phyloP scores from a whole-genome alignment of 2,113 vertebrate species.

The Equus przewalskii region DNA sequence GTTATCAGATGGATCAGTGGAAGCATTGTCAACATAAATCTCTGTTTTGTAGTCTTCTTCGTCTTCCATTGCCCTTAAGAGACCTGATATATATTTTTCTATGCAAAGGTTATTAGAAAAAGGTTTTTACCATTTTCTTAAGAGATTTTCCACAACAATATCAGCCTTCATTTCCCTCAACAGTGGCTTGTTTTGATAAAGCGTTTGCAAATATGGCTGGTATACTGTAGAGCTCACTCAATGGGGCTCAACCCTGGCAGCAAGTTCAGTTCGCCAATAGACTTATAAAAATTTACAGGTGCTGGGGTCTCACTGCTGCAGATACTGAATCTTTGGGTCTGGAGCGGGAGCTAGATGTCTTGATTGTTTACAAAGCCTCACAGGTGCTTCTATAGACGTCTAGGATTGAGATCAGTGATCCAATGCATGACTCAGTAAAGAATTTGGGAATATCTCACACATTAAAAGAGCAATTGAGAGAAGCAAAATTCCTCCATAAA shows the following conservation, averaged over 20 bases:
- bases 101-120: constrained; percentile 51
- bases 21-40: neutral
- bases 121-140: constrained; percentile 64
- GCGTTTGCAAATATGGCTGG: constrained; percentile 63
- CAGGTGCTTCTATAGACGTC: neutral
- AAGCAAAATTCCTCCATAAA: constrained; percentile 24
- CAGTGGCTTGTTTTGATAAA: constrained; percentile 61
- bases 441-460: neutral
- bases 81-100: constrained; percentile 39
- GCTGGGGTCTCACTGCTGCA: neutral
- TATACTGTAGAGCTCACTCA: constrained; percentile 29
- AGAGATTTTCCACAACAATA: constrained; percentile 57
- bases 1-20: constrained; percentile 16
- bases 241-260: constrained; percentile 7
- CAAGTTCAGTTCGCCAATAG: constrained; percentile 34
- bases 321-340: neutral
- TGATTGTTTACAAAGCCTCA: constrained; percentile 27
- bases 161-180: constrained; percentile 62
- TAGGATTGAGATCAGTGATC: neutral
- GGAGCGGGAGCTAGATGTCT: neutral
- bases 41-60: constrained; percentile 9
- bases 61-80: constrained; percentile 23
- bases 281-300: constrained; percentile 14
- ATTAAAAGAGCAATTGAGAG: constrained; percentile 32
- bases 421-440: neutral